These are phyloP conservation scores for Calcarius lapponicus DNA, from an alignment of 2,797 vertebrate genomes.

Conservation along the genomic window DNA sequence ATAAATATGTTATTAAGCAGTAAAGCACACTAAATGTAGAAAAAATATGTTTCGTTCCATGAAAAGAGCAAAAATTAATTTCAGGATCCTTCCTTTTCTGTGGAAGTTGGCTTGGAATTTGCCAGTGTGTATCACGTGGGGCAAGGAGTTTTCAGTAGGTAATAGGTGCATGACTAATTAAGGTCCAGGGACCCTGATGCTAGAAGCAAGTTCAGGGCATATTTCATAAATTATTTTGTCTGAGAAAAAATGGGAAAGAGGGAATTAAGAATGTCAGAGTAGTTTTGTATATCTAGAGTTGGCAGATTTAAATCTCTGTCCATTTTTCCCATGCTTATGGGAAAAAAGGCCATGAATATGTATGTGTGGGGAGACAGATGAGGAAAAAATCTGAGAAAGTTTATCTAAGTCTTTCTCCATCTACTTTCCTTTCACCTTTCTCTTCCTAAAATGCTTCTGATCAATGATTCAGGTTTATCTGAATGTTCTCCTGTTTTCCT, in stretches of 20 bases:
- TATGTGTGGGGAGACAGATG: not conserved
- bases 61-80: conserved; percentile 1
- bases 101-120: not conserved
- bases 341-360: not conserved
- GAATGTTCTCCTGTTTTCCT: not conserved
- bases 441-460: not conserved
- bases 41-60: not conserved
- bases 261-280: not conserved
- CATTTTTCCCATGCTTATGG: not conserved
- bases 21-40: conserved; percentile 29
- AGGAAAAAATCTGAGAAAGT: not conserved
- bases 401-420: not conserved
- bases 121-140: not conserved
- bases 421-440: not conserved
- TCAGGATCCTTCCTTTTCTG: not conserved
- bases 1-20: conserved; percentile 62
- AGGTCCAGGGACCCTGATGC: not conserved
- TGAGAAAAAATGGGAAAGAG: not conserved
- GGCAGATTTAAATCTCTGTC: not conserved
- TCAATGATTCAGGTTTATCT: not conserved
- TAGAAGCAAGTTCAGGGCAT: not conserved
- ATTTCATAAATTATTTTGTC: not conserved
- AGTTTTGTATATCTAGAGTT: not conserved
- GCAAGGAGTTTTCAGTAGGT: not conserved
- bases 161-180: not conserved